phyloP scores from a whole-genome alignment of 1,140 invertebrate species.

The Neoseiulus cucumeris region DNA sequence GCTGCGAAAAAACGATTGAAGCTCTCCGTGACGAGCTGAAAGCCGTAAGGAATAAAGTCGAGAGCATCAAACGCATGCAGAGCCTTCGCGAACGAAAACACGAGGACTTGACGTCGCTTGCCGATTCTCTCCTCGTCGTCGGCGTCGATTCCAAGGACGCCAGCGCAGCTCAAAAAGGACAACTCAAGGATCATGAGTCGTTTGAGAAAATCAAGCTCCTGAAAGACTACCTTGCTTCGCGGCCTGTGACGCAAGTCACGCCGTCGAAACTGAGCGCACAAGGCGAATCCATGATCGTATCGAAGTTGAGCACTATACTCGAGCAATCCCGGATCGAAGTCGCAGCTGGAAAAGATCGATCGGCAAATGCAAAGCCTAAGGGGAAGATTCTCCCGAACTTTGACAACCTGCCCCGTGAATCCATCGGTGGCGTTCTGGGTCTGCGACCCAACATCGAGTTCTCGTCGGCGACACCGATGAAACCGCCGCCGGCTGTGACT shows the following conservation, averaged over 20 bases:
- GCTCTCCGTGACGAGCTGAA: neutral
- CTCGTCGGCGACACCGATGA: too few species aligned
- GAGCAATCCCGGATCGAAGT: constrained; percentile 1
- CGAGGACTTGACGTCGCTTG: neutral
- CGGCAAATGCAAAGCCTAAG: too few species aligned
- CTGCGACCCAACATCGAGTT: too few species aligned
- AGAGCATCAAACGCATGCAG: neutral
- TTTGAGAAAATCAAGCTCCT: neutral
- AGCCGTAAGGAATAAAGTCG: neutral
- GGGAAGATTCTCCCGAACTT: too few species aligned
- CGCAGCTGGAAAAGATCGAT: too few species aligned
- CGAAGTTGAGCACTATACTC: neutral
- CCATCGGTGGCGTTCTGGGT: too few species aligned
- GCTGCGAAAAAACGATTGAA: neutral
- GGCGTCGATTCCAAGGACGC: neutral
- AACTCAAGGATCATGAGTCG: neutral
- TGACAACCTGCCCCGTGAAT: too few species aligned
- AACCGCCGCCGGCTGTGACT: too few species aligned
- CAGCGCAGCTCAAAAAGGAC: neutral
- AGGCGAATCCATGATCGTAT: neutral
- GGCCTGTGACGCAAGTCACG: neutral
- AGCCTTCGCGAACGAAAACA: neutral
- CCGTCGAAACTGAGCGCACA: neutral
- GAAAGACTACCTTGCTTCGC: neutral
- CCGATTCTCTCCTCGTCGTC: neutral